Conservation (phyloP, 2,113 vertebrate species). For the Neolamprologus brichardi region DNA sequence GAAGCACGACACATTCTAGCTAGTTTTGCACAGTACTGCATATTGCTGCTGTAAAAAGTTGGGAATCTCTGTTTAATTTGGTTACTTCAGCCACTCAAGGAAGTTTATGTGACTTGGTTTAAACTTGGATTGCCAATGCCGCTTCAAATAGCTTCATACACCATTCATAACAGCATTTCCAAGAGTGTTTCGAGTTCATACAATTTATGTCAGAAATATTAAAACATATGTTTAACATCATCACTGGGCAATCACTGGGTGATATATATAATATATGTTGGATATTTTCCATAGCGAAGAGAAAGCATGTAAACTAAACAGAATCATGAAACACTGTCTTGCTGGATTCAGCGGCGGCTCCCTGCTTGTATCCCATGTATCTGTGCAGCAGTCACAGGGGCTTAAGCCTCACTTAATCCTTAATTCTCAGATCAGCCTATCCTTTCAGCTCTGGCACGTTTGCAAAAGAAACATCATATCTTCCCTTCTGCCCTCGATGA, state of each 20-base stretch:
- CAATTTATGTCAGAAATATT: neutral
- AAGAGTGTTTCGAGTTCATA: neutral
- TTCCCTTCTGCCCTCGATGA: neutral
- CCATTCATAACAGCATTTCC: neutral
- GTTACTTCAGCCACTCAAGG: neutral
- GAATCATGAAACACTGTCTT: neutral
- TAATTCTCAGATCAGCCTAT: constrained; percentile 30
- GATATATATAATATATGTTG: neutral
- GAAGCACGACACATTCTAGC: neutral
- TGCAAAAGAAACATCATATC: constrained; percentile 16
- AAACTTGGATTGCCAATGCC: neutral
- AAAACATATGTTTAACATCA: neutral
- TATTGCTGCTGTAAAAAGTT: neutral
- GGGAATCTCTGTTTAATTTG: neutral
- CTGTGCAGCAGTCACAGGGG: neutral
- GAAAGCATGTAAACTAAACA: neutral
- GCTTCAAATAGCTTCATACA: neutral
- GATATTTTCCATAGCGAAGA: neutral
- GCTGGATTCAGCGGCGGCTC: neutral
- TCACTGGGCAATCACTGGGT: neutral
- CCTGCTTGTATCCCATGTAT: neutral
- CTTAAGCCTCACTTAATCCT: constrained; percentile 38
- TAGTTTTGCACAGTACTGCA: neutral
- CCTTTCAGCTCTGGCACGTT: constrained; percentile 36
- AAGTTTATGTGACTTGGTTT: neutral